Evolutionary conservation across 2,888 invertebrate species (phyloP), one percentile per base, ranked within the genome.

Genomic region (Epistrophella euchroma): DNA sequence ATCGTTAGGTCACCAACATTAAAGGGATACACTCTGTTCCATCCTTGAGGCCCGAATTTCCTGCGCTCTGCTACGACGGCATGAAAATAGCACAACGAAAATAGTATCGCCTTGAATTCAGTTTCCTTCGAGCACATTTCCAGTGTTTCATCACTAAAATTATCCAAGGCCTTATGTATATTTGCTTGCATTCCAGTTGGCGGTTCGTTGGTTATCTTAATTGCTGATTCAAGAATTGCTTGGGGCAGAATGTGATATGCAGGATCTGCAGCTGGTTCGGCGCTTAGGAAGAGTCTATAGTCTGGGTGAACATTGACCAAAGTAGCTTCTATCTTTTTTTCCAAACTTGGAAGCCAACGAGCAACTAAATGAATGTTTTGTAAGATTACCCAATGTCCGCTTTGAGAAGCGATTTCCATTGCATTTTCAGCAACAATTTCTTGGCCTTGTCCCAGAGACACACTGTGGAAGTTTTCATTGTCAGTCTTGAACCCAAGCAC

Each of bases 181-280:
- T 98, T 98, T 1, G 98, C 98, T 93, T 95, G 95, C 97, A 98
- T 98, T 37, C 98, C 98, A 10, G 97, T 97, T 0, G 98, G 98
- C 0, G 98, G 98, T 92, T 98, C 98, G 90, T 98, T 98, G 2
- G 98, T 98, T 79, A 98, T 98, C 93, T 98, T 98, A 90, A 98
- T 97, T 0, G 97, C 96, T 0, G 97, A 96, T 91, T 98, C 98
- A 37, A 98, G 92, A 89, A 98, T 97, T 22, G 98, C 98, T 93
- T 98, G 96, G 0, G 95, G 95, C 56, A 95, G 93, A n/a, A 95
- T 94, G 89, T 95, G 95, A 88, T 93, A 94, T 1, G 92, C 92
- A 0, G 97, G 95, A 90, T 95, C 94, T 0, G 94, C 92, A 0
- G 96, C 96, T 0, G 98, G 97, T 90, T 98, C 98, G 4, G 98